phyloP scores from a whole-genome alignment of 2,113 vertebrate species.

The Archocentrus centrarchus region DNA sequence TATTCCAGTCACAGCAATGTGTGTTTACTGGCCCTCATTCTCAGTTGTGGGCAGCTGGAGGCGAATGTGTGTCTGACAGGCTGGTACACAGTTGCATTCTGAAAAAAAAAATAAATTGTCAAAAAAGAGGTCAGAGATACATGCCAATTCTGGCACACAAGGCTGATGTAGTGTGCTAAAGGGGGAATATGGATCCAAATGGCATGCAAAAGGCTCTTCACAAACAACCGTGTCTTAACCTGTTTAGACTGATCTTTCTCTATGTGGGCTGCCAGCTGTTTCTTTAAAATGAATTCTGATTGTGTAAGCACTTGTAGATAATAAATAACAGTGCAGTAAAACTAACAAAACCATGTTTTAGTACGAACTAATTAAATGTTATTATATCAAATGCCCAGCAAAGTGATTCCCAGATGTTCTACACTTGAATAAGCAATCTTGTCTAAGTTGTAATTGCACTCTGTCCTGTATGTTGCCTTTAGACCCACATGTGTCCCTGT shows the following conservation, averaged over 20 bases:
- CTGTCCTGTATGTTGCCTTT: constrained; percentile 16
- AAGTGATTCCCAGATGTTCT: neutral
- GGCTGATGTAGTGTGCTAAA: neutral
- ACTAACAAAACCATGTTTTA: neutral
- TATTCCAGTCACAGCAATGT: constrained; percentile 74
- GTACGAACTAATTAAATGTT: neutral
- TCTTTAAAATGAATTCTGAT: neutral
- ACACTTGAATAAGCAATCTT: neutral
- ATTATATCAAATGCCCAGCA: neutral
- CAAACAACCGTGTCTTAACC: neutral
- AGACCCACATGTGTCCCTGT: neutral
- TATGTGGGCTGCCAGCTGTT: neutral
- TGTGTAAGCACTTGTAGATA: neutral
- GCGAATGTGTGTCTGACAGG: constrained; percentile 11
- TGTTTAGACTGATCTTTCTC: neutral
- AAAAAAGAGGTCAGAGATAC: neutral
- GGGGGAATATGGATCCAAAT: neutral
- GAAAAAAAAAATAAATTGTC: constrained; percentile 12
- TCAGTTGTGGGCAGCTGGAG: constrained; percentile 37
- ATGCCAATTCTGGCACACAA: neutral
- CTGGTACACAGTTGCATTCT: constrained; percentile 52
- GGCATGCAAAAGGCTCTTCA: neutral
- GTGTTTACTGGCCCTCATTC: constrained; percentile 52
- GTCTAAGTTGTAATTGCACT: constrained; percentile 1
- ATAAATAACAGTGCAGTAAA: neutral